Percentiles rank a stretch among this genome's conserved stretches.
Evolutionary conservation across 92 coral and sea anemone species (phyloP).

Genomic region (Diadumene lineata): DNA sequence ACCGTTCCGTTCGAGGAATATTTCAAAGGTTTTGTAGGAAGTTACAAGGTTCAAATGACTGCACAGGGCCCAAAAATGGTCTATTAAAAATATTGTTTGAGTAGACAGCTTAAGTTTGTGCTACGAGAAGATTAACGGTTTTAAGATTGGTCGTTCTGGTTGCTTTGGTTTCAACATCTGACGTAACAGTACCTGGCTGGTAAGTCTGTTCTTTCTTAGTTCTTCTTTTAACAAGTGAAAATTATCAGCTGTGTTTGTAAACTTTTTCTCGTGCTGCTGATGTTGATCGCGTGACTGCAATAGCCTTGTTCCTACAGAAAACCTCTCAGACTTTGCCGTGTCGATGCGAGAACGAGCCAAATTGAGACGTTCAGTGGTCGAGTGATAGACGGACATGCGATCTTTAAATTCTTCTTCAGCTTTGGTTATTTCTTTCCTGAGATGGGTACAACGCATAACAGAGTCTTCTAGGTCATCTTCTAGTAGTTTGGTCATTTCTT

Average conservation of each 20-base stretch:
- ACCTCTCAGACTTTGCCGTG: conserved; percentile 35
- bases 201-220: conserved; percentile 18
- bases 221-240: conserved; percentile 35
- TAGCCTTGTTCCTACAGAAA: conserved; percentile 32
- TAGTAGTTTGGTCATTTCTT: conserved; percentile 43
- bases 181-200: conserved; percentile 35
- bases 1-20: too few relatives aligned
- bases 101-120: too few relatives aligned
- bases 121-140: conserved; percentile 1
- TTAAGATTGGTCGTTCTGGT: conserved; percentile 10
- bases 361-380: conserved; percentile 25
- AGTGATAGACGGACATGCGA: background rate
- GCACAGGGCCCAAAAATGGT: too few relatives aligned
- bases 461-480: conserved; percentile 43
- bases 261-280: conserved; percentile 19
- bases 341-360: conserved; percentile 35
- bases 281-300: conserved; percentile 37
- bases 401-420: conserved; percentile 27
- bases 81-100: too few relatives aligned
- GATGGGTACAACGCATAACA: conserved; percentile 39
- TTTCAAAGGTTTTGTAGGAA: too few relatives aligned
- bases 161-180: conserved; percentile 49
- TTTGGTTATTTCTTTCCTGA: conserved; percentile 55
- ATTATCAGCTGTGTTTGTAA: conserved; percentile 26
- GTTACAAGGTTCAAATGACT: too few relatives aligned